Base-by-base conservation (phyloP, 2,113 vertebrate genomes). In the Thalassoma bifasciatum region DNA sequence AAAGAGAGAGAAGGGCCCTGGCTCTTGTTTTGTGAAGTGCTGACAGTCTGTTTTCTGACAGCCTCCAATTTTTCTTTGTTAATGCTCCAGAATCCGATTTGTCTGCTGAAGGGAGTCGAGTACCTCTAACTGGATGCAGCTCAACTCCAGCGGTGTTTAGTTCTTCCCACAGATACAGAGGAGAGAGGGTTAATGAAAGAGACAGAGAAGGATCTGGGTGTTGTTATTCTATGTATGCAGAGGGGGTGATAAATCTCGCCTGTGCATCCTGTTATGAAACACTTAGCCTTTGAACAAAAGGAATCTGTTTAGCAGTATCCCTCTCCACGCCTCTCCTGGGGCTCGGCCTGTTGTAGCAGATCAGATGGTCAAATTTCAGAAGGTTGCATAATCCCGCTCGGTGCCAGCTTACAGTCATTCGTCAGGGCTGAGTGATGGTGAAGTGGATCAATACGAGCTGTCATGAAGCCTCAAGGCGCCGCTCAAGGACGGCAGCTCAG, bases 371-470 rank as follows among this genome's bases (percentile, higher is more conserved):
- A 30, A 68, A 81, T 91, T 88, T 86, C 77, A 73, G 84, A 64
- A 76, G 83, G 87, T 91, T 91, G 87, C 82, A 79, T 90, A 89
- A 90, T 89, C 75, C 82, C 74, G 79, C 79, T 85, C 84, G 83
- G 85, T 90, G 80, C 86, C 82, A 73, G 66, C 72, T 90, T 75
- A 66, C 79, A 85, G 82, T 78, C 82, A 83, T 91, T 88, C 81
- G 78, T 90, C 88, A 86, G 77, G 79, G 66, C 80, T 86, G 89
- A 92, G 86, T 64, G 87, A 91, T 85, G 89, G 78, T 76, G 88
- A 93, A 83, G 82, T 82, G 83, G 91, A 91, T 92, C 89, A 82
- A 91, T 93, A 75, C 22, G 59, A 69, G 81, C 84, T 90, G 90
- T 89, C 89, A 71, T 64, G 74, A 72, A 77, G 82, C 78, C 88